Percentiles rank a stretch among this genome's conserved stretches.
phyloP scores from a whole-genome alignment of 2,888 invertebrate genomes.

The Trachelus troglodyta region DNA sequence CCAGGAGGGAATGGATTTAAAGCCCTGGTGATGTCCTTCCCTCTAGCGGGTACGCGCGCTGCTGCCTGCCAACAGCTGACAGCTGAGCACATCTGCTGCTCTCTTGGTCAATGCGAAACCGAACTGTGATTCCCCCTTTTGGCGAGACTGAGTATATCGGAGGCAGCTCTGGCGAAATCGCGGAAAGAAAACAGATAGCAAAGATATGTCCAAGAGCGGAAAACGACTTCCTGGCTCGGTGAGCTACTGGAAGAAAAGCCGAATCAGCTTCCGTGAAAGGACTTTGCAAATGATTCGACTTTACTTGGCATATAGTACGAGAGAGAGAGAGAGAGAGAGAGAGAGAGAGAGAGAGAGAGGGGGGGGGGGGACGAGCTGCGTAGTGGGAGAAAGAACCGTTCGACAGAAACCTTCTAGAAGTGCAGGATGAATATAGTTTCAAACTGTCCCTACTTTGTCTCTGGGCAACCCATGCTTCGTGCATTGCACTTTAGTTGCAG shows the following conservation, averaged over 20 bases:
- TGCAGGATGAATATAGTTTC: not conserved
- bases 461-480: constrained; percentile 43
- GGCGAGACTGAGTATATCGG: not conserved
- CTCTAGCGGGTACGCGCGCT: not conserved
- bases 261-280: not conserved
- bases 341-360: no score
- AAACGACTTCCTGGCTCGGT: not conserved
- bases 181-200: not conserved
- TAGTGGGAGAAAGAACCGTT: not conserved
- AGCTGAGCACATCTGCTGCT: not conserved
- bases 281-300: not conserved
- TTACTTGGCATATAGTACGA: not conserved
- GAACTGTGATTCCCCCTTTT: not conserved
- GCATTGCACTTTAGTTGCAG: constrained; percentile 41
- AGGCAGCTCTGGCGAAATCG: not conserved
- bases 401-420: not conserved
- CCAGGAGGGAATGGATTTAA: not conserved
- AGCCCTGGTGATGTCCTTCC: not conserved
- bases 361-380: not conserved
- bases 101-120: not conserved
- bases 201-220: not conserved
- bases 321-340: not conserved
- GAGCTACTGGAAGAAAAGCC: not conserved
- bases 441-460: constrained; percentile 28
- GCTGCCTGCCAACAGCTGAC: not conserved